phyloP scores from a whole-genome alignment of 1,140 invertebrate species.

The Drosophila jambulina region DNA sequence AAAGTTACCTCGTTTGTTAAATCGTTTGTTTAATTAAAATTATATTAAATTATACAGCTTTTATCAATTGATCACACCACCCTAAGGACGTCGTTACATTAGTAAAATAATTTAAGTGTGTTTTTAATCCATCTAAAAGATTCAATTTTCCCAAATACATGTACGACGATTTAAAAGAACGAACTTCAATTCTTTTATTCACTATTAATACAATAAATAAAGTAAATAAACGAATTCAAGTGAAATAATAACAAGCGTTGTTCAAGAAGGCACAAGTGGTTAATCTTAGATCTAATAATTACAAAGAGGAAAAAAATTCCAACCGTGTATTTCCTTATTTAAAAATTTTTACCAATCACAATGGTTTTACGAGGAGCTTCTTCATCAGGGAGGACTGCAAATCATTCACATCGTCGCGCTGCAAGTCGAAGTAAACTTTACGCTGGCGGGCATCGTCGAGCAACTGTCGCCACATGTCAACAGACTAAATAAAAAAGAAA shows the following conservation, averaged over 20 bases:
- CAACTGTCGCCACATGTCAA: constrained; percentile 62
- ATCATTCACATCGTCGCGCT: constrained; percentile 31
- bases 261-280: neutral
- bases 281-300: neutral
- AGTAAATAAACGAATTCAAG: constrained; percentile 20
- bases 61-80: too few species aligned
- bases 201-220: constrained; percentile 55
- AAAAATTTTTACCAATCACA: neutral
- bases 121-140: too few species aligned
- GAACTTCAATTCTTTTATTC: constrained; percentile 36
- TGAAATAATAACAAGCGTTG: neutral
- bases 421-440: constrained; percentile 62
- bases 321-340: neutral
- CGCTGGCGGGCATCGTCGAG: constrained; percentile 67
- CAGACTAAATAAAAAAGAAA: constrained; percentile 18
- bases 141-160: neutral
- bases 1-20: too few species aligned
- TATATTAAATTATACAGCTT: too few species aligned
- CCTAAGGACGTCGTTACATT: too few species aligned
- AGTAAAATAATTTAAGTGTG: too few species aligned
- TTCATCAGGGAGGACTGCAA: constrained; percentile 32
- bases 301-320: neutral
- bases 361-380: constrained; percentile 45
- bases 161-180: constrained; percentile 35
- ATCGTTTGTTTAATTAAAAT: too few species aligned